These are phyloP conservation scores for Benthosema pterotum DNA, from an alignment of 2,797 vertebrate species.

Conservation along the genomic window DNA sequence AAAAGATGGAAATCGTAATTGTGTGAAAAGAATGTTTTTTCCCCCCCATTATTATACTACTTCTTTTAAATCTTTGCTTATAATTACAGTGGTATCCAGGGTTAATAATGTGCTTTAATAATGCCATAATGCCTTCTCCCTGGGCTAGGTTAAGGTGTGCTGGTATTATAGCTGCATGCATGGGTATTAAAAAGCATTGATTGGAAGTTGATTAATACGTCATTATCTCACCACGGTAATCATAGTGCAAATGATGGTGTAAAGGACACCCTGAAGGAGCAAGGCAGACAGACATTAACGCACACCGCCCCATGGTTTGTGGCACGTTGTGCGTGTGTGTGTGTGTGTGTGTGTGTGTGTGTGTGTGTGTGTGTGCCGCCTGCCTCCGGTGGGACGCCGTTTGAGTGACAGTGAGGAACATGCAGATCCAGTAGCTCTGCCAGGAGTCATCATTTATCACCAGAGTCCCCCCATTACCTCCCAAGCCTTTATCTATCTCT, in stretches of 20 bases:
- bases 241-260: slow-evolving; percentile 51
- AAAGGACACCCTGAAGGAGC: slow-evolving; percentile 54
- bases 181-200: not conserved
- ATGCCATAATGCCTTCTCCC: no score
- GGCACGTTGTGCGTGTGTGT: slow-evolving; percentile 56
- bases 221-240: slow-evolving; percentile 30
- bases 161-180: no score
- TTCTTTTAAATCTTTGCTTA: no score
- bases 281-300: slow-evolving; percentile 64
- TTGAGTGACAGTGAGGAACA: slow-evolving; percentile 72
- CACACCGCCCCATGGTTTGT: slow-evolving; percentile 61
- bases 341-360: no score
- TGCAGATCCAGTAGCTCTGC: slow-evolving; percentile 55
- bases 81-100: no score
- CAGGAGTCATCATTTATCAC: slow-evolving; percentile 65
- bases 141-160: not conserved
- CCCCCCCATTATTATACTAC: no score
- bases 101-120: no score
- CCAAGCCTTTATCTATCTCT: slow-evolving; percentile 27
- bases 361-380: not conserved
- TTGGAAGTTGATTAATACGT: slow-evolving; percentile 42
- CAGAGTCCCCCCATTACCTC: slow-evolving; percentile 29
- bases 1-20: no score
- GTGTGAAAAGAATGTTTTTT: no score
- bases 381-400: slow-evolving; percentile 58